These are phyloP conservation scores for Nineta flava DNA, from an alignment of 2,888 invertebrate species.

Conservation along the genomic window DNA sequence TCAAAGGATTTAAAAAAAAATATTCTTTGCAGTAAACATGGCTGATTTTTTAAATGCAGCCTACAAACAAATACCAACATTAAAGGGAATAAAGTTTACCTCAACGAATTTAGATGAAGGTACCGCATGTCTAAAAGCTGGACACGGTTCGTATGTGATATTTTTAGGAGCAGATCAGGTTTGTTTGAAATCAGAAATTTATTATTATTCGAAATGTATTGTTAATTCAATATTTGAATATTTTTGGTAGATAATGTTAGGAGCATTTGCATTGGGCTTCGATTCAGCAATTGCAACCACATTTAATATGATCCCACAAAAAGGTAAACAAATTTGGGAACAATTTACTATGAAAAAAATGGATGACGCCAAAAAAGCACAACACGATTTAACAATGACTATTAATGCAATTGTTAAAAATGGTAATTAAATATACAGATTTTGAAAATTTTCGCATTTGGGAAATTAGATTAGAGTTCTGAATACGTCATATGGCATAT, in stretches of 20 bases:
- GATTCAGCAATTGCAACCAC: slow-evolving; percentile 56
- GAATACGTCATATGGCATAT: too few relatives aligned
- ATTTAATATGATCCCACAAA: slow-evolving; percentile 46
- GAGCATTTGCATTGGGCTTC: slow-evolving; percentile 50
- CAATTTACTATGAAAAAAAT: slow-evolving; percentile 32
- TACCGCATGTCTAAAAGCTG: slow-evolving; percentile 35
- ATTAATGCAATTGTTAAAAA: slow-evolving; percentile 24
- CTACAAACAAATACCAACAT: slow-evolving; percentile 46
- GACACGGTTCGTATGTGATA: slow-evolving; percentile 35
- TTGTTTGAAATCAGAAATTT: slow-evolving; percentile 15
- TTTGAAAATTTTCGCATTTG: too few relatives aligned
- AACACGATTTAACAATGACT: slow-evolving; percentile 27
- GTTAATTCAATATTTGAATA: not conserved
- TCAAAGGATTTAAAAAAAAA: not conserved
- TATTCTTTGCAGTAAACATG: slow-evolving; percentile 47
- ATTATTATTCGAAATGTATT: not conserved
- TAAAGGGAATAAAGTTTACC: slow-evolving; percentile 73
- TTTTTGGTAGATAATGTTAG: slow-evolving; percentile 40
- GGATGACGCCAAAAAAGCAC: slow-evolving; percentile 31
- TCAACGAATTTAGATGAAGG: slow-evolving; percentile 54
- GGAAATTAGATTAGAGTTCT: too few relatives aligned
- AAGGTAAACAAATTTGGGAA: slow-evolving; percentile 37
- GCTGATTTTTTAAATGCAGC: slow-evolving; percentile 47
- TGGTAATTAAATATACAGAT: too few relatives aligned
- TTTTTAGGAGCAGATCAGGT: slow-evolving; percentile 57